Percentiles rank a stretch among this genome's conserved stretches.
These are phyloP conservation scores for Alitta virens DNA, from an alignment of 2,888 invertebrate genomes.

Conservation along the genomic window DNA sequence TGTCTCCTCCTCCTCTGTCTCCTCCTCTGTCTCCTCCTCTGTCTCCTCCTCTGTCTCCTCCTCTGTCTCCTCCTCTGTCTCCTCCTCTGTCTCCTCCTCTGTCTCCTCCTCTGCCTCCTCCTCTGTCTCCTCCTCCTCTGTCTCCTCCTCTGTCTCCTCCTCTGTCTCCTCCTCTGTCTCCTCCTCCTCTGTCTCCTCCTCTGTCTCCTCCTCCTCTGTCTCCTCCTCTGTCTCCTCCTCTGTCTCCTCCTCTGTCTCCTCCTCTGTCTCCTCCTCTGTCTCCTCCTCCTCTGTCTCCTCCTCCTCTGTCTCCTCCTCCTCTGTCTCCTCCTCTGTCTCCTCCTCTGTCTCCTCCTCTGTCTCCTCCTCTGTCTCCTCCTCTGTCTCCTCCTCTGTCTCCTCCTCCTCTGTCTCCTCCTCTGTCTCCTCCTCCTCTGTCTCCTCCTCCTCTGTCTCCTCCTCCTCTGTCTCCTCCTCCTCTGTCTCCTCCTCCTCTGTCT, in stretches of 20 bases:
- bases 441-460: background rate
- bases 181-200: background rate
- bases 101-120: too few species aligned
- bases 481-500: background rate
- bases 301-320: background rate
- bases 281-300: background rate
- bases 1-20: background rate
- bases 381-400: background rate
- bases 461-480: background rate
- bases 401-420: background rate
- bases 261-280: background rate
- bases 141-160: background rate
- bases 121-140: background rate
- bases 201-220: background rate
- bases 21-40: background rate
- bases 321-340: background rate
- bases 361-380: background rate
- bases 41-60: background rate
- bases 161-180: background rate
- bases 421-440: background rate
- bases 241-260: background rate
- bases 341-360: too few species aligned
- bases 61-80: background rate
- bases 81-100: background rate
- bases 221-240: background rate